phyloP scores from a whole-genome alignment of 2,888 invertebrate genomes.

The Hanleya hanleyi region DNA sequence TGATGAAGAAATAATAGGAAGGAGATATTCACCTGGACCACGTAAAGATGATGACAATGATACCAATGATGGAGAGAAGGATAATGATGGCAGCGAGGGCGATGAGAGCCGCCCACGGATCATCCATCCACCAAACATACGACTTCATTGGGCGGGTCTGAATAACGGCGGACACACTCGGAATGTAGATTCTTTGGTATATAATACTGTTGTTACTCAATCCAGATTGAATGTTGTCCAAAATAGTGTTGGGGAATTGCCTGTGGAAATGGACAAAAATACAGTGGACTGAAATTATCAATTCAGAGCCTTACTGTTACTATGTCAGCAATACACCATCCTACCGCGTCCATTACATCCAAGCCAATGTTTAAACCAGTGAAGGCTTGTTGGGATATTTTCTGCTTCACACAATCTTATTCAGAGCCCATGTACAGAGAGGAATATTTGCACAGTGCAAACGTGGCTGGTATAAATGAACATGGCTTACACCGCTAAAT shows the following conservation, averaged over 20 bases:
- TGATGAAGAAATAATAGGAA: too few species aligned
- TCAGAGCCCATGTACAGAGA: too few species aligned
- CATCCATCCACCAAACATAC: constrained; percentile 67
- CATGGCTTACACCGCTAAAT: background rate
- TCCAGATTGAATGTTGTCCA: constrained; percentile 14
- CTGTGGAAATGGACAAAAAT: background rate
- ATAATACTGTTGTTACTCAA: constrained; percentile 38
- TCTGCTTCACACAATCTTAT: too few species aligned
- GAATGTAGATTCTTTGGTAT: constrained; percentile 24
- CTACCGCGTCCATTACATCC: too few species aligned
- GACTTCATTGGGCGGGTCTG: constrained; percentile 44
- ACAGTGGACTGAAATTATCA: too few species aligned
- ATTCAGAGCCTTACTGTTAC: too few species aligned
- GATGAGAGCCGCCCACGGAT: constrained; percentile 91
- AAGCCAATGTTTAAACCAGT: too few species aligned
- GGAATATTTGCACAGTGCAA: constrained; percentile 1
- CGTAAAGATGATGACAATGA: constrained; percentile 93
- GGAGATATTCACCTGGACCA: constrained; percentile 98
- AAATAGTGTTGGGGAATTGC: background rate
- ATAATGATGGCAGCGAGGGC: constrained; percentile 92
- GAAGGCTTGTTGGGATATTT: too few species aligned
- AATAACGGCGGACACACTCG: constrained; percentile 45
- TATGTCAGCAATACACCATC: too few species aligned
- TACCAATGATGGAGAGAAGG: constrained; percentile 88
- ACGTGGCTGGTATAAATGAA: background rate